phyloP scores from a whole-genome alignment of 2,113 vertebrate species.

The Pomatostomus ruficeps region DNA sequence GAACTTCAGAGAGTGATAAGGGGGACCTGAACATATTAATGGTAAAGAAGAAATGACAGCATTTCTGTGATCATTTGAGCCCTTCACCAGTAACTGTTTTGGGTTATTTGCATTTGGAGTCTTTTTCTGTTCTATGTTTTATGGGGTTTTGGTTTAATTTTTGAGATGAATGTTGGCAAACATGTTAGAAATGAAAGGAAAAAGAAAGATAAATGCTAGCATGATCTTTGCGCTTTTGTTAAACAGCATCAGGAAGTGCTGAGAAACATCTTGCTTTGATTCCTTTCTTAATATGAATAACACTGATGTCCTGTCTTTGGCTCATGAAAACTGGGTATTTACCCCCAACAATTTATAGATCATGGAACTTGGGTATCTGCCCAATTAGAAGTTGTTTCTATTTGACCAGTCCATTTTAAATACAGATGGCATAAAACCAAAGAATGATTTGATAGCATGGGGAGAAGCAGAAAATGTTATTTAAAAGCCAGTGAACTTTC shows the following conservation, averaged over 20 bases:
- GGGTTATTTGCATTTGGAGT: background rate
- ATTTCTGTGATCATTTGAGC: background rate
- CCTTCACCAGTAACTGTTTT: background rate
- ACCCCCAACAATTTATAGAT: background rate
- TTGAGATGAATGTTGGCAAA: background rate
- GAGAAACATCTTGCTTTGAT: accelerated
- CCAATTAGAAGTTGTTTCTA: background rate
- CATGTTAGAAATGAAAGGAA: background rate
- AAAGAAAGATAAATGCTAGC: background rate
- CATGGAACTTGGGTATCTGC: background rate
- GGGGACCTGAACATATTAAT: background rate
- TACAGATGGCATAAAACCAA: background rate
- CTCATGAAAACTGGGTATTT: background rate
- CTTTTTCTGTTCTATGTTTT: background rate
- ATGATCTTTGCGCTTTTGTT: background rate
- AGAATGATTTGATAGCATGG: background rate
- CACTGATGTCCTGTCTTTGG: background rate
- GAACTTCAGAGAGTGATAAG: background rate
- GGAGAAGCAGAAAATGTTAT: background rate
- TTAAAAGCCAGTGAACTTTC: background rate
- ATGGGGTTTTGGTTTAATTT: background rate
- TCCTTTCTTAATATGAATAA: background rate
- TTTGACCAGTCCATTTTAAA: background rate
- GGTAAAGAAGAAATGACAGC: background rate
- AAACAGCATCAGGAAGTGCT: background rate